Conservation (phyloP, 2,888 invertebrate genomes). For the Macrosoma leucophasiata region DNA sequence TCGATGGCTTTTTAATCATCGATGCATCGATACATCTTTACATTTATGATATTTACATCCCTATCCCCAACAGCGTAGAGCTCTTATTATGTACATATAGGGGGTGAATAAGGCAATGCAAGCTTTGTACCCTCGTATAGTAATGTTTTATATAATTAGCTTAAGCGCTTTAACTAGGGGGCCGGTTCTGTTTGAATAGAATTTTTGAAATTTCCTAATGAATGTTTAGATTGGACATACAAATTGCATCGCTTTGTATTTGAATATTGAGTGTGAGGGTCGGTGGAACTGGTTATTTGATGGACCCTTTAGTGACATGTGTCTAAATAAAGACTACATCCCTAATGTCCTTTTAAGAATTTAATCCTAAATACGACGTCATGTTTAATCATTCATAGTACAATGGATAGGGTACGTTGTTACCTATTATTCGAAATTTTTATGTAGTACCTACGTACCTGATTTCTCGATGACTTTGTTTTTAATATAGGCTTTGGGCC, state of each 20-base stretch:
- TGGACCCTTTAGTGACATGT: constrained; percentile 51
- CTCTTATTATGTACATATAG: constrained; percentile 57
- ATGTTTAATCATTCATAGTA: background rate
- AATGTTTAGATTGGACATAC: constrained; percentile 70
- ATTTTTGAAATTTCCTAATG: constrained; percentile 58
- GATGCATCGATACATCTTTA: too few relatives aligned
- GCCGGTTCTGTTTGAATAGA: constrained; percentile 40
- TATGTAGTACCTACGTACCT: background rate
- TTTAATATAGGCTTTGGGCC: too few relatives aligned
- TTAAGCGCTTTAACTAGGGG: constrained; percentile 67
- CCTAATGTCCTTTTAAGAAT: constrained; percentile 24
- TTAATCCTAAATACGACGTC: background rate
- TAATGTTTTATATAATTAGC: constrained; percentile 71
- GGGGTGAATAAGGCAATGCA: constrained; percentile 44
- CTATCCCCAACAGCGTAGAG: too few relatives aligned
- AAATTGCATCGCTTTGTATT: constrained; percentile 53
- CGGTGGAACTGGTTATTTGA: constrained; percentile 36
- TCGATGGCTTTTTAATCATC: too few relatives aligned
- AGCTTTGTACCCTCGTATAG: constrained; percentile 40
- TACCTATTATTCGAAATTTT: background rate
- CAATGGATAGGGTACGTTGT: background rate
- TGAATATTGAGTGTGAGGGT: constrained; percentile 56
- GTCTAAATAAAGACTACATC: constrained; percentile 50
- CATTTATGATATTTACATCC: too few relatives aligned
- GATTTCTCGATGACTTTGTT: background rate